Conservation (phyloP, 2,888 invertebrate genomes). For the Phyto melanocephala region DNA sequence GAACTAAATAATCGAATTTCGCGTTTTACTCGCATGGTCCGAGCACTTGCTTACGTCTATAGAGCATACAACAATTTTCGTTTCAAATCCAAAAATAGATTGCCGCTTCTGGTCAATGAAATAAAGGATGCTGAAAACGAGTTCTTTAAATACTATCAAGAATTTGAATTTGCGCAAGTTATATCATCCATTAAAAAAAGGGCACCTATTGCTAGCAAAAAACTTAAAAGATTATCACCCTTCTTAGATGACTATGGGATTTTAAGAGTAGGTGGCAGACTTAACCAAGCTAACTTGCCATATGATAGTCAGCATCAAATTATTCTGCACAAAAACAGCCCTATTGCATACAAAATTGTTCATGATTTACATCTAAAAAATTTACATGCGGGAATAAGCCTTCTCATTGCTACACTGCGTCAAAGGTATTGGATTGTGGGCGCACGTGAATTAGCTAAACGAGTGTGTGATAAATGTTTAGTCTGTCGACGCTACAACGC, state of each 20-base stretch:
- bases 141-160: conserved; percentile 18
- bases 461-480: not conserved
- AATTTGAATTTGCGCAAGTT: not conserved
- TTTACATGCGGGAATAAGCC: conserved; percentile 12
- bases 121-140: conserved; percentile 11
- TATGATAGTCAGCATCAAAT: conserved; percentile 42
- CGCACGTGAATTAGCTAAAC: not conserved
- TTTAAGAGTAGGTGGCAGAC: conserved; percentile 6
- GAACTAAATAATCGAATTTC: conserved; percentile 5
- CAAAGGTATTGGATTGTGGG: conserved; percentile 13
- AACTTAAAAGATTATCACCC: conserved; percentile 9
- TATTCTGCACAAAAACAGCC: conserved; percentile 15
- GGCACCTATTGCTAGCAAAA: not conserved
- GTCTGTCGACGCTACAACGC: conserved; percentile 25
- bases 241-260: conserved; percentile 19
- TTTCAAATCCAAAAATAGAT: not conserved
- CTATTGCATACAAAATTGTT: conserved; percentile 13
- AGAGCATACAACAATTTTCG: not conserved
- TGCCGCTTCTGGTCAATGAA: not conserved
- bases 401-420: not conserved
- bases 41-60: no score
- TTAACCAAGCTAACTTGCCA: not conserved
- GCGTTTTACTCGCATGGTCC: not conserved
- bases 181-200: not conserved
- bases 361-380: conserved; percentile 1